phyloP scores from a whole-genome alignment of 2,113 vertebrate species.

The Fregata magnificens region DNA sequence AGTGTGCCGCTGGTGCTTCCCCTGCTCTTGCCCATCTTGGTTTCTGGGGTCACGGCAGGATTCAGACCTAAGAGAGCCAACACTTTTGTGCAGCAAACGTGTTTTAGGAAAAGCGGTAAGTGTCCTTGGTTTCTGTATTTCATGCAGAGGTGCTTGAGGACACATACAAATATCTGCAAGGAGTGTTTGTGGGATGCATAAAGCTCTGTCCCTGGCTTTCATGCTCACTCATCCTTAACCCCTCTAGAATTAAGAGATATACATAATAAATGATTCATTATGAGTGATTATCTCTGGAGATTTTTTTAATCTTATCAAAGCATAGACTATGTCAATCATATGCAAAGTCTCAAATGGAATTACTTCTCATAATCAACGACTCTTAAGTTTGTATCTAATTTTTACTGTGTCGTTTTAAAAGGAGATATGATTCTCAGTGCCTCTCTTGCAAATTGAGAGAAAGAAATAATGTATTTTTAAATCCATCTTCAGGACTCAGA shows the following conservation, averaged over 20 bases:
- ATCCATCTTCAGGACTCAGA: background rate
- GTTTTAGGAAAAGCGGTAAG: background rate
- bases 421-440: background rate
- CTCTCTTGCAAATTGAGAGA: background rate
- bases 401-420: conserved; percentile 28
- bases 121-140: conserved; percentile 10
- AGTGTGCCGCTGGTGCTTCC: background rate
- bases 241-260: conserved; percentile 54
- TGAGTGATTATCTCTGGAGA: conserved; percentile 46
- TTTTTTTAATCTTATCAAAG: conserved; percentile 59
- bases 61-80: background rate
- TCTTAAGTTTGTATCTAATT: conserved; percentile 43
- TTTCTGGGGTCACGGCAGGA: background rate
- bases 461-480: conserved; percentile 23
- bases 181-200: conserved; percentile 41
- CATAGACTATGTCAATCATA: conserved; percentile 54
- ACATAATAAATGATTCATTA: conserved; percentile 70
- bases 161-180: conserved; percentile 18
- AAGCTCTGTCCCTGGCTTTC: conserved; percentile 53
- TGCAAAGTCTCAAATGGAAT: conserved; percentile 34
- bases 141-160: conserved; percentile 1
- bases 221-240: conserved; percentile 64
- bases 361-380: conserved; percentile 22
- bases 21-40: background rate
- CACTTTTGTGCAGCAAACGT: background rate